Evolutionary conservation across 1,140 invertebrate genomes (phyloP).

Genomic region (Ceratosolen solmsi): DNA sequence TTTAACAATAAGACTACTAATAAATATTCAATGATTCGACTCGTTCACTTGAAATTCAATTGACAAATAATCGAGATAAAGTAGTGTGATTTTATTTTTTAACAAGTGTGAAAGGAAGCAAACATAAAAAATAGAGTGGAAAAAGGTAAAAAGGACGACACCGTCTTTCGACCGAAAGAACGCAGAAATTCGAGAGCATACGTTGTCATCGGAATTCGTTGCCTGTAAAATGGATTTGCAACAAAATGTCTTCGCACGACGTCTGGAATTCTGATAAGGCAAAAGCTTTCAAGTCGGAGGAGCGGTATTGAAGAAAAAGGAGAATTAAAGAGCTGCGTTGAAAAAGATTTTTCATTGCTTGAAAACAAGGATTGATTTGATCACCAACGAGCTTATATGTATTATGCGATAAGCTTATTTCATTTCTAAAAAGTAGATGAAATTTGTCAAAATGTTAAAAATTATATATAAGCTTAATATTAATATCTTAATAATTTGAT

Average conservation of each 20-base stretch:
- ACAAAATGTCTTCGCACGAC: conserved; percentile 65
- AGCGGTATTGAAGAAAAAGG: conserved; percentile 18
- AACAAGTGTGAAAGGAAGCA: conserved; percentile 11
- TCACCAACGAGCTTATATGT: background rate
- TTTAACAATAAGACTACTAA: too few species aligned
- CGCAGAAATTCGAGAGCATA: conserved; percentile 29
- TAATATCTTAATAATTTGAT: too few species aligned
- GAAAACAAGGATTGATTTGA: background rate
- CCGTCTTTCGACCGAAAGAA: background rate
- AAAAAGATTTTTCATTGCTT: conserved; percentile 24
- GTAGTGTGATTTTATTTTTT: background rate
- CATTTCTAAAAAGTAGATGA: too few species aligned
- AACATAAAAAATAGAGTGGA: background rate
- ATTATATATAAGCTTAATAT: too few species aligned
- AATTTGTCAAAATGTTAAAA: too few species aligned
- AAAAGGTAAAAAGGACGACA: background rate
- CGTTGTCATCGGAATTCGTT: conserved; percentile 60
- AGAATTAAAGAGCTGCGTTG: conserved; percentile 18
- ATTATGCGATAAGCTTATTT: background rate
- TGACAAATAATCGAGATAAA: background rate
- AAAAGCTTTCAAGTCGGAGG: conserved; percentile 36
- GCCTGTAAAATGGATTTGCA: conserved; percentile 69
- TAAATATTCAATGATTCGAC: too few species aligned
- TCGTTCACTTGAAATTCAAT: background rate
- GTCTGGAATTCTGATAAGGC: conserved; percentile 68